Evolutionary conservation across 1,140 invertebrate genomes (phyloP), one percentile per base, ranked within the genome.

Genomic region (Drosophila kepulauana): DNA sequence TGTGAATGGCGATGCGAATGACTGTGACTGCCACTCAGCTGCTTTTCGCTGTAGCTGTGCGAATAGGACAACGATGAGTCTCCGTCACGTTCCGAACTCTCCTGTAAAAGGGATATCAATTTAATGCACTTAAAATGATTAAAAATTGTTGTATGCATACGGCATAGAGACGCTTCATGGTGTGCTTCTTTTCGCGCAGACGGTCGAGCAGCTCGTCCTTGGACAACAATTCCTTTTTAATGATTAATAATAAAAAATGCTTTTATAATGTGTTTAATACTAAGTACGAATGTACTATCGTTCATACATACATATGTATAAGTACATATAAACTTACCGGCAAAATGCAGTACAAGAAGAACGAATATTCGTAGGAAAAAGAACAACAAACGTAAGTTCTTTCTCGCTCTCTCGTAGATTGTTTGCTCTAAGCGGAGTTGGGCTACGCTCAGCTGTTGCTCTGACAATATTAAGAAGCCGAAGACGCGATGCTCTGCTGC

Each of bases 161-260:
- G 58, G 86, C 82, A 77, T 92, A 92, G 5, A 92, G 57, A 4
- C 80, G 79, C 61, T 92, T 93, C 67, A 94, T 78, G 63, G 94
- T 94, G 45, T 93, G 93, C 81, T 94, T 95, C 80, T 95, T 95
- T 63, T 96, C 95, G 75, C 93, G 94, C 56, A 97, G 89, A 78
- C 94, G 93, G 33, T 93, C 79, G 51, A 96, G 87, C 35, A 96
- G 84, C 68, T 96, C 95, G 93, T 96, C 89, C 94, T 93, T 84
- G 93, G 87, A 87, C 94, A 88, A 25, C 20, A 20, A 13, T 52
- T 8, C 2, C 13, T 7, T 54, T 54, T 43, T 5, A n/a, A 13
- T 43, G 41, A n/a, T 11, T 10, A 48, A 46, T 35, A 33, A 33
- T 11, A 35, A 58, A 41, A 58, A 35, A 30, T 58, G 30, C 4